phyloP scores from a whole-genome alignment of 2,888 invertebrate species.

The Emmelina monodactyla region DNA sequence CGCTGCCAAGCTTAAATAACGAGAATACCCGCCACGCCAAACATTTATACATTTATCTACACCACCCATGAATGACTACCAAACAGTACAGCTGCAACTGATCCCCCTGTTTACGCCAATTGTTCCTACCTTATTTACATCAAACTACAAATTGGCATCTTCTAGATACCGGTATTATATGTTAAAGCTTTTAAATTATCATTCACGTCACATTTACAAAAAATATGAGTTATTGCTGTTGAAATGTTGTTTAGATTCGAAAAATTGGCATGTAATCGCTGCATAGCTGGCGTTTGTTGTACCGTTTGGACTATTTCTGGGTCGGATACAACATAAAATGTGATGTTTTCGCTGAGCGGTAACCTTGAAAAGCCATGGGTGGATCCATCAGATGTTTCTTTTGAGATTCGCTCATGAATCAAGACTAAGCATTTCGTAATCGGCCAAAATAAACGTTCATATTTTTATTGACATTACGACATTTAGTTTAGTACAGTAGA shows the following conservation, averaged over 20 bases:
- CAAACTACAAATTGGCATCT: too few relatives aligned
- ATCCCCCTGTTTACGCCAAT: conserved; percentile 20
- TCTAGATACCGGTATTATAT: conserved; percentile 23
- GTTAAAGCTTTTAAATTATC: too few relatives aligned
- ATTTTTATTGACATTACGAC: conserved; percentile 63
- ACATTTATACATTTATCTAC: conserved; percentile 42
- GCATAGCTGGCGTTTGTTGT: not conserved
- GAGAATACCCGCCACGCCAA: conserved; percentile 31
- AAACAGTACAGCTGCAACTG: conserved; percentile 33
- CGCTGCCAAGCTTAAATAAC: conserved; percentile 51
- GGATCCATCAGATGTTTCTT: conserved; percentile 43
- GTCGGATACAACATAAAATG: conserved; percentile 42
- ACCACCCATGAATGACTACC: conserved; percentile 39
- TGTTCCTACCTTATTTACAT: too few relatives aligned
- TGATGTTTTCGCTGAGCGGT: conserved; percentile 30
- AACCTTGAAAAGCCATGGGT: conserved; percentile 44
- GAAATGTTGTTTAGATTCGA: conserved; percentile 23
- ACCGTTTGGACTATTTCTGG: conserved; percentile 34
- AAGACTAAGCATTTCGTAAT: conserved; percentile 53
- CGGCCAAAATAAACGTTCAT: conserved; percentile 58
- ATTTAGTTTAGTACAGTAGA: conserved; percentile 37
- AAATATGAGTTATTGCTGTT: too few relatives aligned
- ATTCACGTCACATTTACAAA: too few relatives aligned
- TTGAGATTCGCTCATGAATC: conserved; percentile 42
- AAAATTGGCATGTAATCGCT: too few relatives aligned